Evolutionary conservation across 2,113 vertebrate species (phyloP).

Genomic region (Eulacestoma nigropectus): DNA sequence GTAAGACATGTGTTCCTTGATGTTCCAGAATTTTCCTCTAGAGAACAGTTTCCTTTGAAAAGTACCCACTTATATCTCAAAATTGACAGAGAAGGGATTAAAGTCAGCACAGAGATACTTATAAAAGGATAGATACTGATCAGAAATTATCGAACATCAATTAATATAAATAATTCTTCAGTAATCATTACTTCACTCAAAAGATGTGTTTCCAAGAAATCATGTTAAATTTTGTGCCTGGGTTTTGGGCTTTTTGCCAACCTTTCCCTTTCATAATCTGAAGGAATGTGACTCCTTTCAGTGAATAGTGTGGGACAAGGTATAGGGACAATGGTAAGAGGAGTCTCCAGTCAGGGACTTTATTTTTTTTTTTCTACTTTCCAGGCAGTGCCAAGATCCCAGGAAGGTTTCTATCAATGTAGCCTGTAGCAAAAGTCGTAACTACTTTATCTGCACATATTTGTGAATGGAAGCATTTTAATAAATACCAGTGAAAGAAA

Average conservation of each 20-base stretch:
- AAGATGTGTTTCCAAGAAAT: background rate
- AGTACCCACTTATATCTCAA: background rate
- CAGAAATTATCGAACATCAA: background rate
- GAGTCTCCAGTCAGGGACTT: background rate
- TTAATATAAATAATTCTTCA: background rate
- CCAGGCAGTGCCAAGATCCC: background rate
- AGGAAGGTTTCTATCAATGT: background rate
- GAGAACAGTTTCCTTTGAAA: background rate
- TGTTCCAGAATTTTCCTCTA: background rate
- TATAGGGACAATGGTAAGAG: background rate
- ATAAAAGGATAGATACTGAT: background rate
- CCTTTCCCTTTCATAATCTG: background rate
- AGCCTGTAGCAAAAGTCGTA: background rate
- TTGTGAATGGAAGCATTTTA: background rate
- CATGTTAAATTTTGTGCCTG: accelerated
- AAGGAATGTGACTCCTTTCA: background rate
- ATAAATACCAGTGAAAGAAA: background rate
- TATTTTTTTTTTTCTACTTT: background rate
- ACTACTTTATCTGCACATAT: background rate
- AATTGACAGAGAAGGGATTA: background rate
- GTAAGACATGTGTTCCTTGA: background rate
- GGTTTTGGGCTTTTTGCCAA: background rate
- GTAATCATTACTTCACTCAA: background rate
- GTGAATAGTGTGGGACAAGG: background rate
- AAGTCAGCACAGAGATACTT: background rate